Base-by-base conservation (phyloP, 1,140 invertebrate species). In the Sycophila sp. region DNA sequence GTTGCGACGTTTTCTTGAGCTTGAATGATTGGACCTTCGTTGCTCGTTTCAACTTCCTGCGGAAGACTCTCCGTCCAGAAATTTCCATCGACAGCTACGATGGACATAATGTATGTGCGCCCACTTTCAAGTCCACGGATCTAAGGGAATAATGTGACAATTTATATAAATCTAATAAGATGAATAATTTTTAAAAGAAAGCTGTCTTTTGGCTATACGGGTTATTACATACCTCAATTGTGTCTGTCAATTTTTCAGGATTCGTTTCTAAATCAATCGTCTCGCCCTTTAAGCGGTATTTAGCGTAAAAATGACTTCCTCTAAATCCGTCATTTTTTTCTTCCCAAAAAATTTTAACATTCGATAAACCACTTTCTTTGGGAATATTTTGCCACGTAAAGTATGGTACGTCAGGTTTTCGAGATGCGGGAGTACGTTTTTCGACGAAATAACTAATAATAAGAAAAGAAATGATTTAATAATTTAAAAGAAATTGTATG, bases 31-130 rank as follows among this genome's bases (percentile, higher is more conserved):
- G 83, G 86, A 60, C 87, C 88, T 69, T 87, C 86, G 74, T 87
- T 89, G 53, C 91, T 93, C 17, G 94, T 95, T 76, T 94, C 93
- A 36, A 98, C 90, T 76, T 95, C 92, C 82, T 92, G 89, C 0
- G 88, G 72, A 53, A 89, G 89, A 77, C 94, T 96, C 75, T 92
- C 90, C 8, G 90, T 91, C 51, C 91, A 83, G 65, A 91, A 91
- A 36, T 92, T 88, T 51, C 70, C 70, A 85, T 98, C 97, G 47
- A 97, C 95, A 26, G 97, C 93, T 6, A 98, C 96, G 1, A 98
- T 90, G 68, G 92, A 89, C 79, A 99, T 92, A 76, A 98, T 94
- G 81, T 99, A 96, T 4, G 90, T 89, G 71, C 94, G 92, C n/a
- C 94, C 95, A 4, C 92, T 92, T 75, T 93, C 90, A 45, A 99